Conservation (phyloP, 2,113 vertebrate species). For the Chloropsis hardwickii region DNA sequence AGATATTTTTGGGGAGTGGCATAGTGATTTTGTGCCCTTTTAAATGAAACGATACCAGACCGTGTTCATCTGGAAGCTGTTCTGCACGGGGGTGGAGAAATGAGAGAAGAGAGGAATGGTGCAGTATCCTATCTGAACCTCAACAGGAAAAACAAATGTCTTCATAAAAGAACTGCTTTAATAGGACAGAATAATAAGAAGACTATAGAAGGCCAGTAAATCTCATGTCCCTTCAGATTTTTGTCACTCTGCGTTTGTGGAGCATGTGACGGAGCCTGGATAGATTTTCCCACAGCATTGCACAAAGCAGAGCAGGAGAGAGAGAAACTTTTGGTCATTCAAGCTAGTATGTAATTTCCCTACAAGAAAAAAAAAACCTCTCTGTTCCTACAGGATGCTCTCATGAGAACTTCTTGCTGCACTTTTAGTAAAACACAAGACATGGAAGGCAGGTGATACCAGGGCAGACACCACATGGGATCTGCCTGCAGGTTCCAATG, state of each 20-base stretch:
- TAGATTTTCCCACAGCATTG: not conserved
- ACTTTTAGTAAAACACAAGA: not conserved
- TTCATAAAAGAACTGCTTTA: not conserved
- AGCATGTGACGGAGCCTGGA: not conserved
- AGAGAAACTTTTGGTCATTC: not conserved
- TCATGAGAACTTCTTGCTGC: not conserved
- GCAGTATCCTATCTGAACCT: not conserved
- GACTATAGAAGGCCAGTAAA: not conserved
- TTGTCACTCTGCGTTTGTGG: fast-evolving
- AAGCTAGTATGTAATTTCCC: not conserved
- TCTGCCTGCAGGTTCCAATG: not conserved
- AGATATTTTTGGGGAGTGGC: not conserved
- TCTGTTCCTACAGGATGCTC: not conserved
- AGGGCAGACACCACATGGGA: not conserved
- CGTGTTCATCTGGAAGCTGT: not conserved
- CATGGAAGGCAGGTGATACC: not conserved
- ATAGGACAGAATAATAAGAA: not conserved
- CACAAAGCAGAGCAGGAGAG: not conserved
- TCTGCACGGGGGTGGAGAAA: fast-evolving
- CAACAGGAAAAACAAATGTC: not conserved
- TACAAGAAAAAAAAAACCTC: not conserved
- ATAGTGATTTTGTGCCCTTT: not conserved
- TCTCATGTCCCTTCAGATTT: not conserved
- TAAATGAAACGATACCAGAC: not conserved
- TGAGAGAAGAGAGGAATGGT: not conserved